These are phyloP conservation scores for Pelvicachromis taeniatus DNA, from an alignment of 2,113 vertebrate genomes.

Conservation along the genomic window DNA sequence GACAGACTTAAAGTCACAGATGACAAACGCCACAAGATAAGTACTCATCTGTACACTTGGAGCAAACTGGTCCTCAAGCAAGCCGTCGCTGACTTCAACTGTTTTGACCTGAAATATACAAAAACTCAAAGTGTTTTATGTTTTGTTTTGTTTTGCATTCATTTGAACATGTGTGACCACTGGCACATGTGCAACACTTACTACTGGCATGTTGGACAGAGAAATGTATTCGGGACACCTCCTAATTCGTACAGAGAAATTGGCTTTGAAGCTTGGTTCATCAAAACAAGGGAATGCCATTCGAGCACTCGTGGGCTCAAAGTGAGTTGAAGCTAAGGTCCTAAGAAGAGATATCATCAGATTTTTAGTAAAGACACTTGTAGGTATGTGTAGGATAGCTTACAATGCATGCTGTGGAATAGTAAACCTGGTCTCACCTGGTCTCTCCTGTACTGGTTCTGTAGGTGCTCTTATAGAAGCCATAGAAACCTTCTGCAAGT, in stretches of 20 bases:
- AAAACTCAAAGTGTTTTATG: neutral
- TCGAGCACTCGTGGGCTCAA: conserved; percentile 77
- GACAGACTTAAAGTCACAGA: conserved; percentile 76
- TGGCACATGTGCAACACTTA: conserved; percentile 34
- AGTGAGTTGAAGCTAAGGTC: conserved; percentile 73
- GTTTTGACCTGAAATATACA: conserved; percentile 62
- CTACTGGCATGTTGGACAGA: conserved; percentile 77
- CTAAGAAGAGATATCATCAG: conserved; percentile 31
- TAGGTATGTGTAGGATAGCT: neutral
- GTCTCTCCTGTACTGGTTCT: conserved; percentile 65
- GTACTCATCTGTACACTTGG: conserved; percentile 76
- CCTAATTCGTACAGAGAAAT: conserved; percentile 69
- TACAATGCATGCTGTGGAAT: neutral
- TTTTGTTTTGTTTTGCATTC: neutral
- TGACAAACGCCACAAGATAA: conserved; percentile 73
- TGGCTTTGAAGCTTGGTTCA: conserved; percentile 77
- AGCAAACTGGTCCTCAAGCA: conserved; percentile 75
- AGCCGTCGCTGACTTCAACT: conserved; percentile 11
- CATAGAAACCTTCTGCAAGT: conserved; percentile 70
- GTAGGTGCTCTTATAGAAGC: conserved; percentile 77
- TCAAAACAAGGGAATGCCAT: conserved; percentile 79
- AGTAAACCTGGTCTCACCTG: conserved; percentile 42
- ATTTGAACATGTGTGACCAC: neutral
- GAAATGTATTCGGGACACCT: conserved; percentile 63
- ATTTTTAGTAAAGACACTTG: neutral